phyloP scores from a whole-genome alignment of 2,888 invertebrate species.

The Oxyteleia sp. region DNA sequence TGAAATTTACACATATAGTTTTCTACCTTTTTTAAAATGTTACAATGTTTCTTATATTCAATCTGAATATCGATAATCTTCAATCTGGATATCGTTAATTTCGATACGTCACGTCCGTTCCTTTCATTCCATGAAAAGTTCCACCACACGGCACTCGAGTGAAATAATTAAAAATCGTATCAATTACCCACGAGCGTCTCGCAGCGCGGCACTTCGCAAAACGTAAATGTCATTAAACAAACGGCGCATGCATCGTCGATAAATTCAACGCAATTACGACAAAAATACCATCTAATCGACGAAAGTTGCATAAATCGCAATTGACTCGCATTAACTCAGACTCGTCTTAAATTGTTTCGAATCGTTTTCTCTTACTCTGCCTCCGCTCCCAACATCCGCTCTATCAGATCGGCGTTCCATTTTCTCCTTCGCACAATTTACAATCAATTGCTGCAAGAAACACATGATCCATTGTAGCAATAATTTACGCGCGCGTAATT shows the following conservation, averaged over 20 bases:
- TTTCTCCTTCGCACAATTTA: conserved; percentile 40
- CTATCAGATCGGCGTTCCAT: conserved; percentile 61
- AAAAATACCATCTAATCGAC: conserved; percentile 49
- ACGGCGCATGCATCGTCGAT: conserved; percentile 9
- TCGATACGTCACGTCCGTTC: too few species aligned
- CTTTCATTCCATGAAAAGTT: too few species aligned
- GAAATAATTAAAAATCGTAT: too few species aligned
- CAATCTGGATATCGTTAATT: too few species aligned
- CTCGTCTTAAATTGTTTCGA: conserved; percentile 58
- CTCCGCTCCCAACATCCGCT: conserved; percentile 18
- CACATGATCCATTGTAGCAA: conserved; percentile 63
- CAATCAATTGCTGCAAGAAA: conserved; percentile 28
- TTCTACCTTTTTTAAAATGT: too few species aligned
- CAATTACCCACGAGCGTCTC: too few species aligned
- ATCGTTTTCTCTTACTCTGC: conserved; percentile 35
- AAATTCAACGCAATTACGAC: conserved; percentile 34
- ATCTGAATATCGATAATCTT: too few species aligned
- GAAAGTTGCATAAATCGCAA: conserved; percentile 57
- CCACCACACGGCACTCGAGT: too few species aligned
- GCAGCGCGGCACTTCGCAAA: too few species aligned
- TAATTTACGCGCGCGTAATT: conserved; percentile 67
- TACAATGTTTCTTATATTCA: too few species aligned
- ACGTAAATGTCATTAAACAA: conserved; percentile 11
- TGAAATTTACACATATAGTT: too few species aligned
- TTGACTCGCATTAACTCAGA: conserved; percentile 49